Conservation (phyloP, 2,888 invertebrate species). For the Scaptomyza tumidula region DNA sequence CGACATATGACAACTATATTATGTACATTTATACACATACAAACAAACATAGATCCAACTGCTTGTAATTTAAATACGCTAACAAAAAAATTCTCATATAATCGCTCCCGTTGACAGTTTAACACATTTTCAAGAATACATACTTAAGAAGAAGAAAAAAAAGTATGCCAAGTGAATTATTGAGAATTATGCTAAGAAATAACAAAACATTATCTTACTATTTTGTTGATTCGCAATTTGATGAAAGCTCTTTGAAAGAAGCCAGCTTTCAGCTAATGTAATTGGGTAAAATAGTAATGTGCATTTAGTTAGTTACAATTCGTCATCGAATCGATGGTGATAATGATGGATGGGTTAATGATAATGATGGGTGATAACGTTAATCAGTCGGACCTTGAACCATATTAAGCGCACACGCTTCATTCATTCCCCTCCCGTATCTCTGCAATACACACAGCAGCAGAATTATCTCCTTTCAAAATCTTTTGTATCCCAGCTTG, state of each 20-base stretch:
- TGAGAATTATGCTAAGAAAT: conserved; percentile 5
- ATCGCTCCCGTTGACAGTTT: conserved; percentile 15
- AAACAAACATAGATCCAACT: background rate
- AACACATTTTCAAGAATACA: conserved; percentile 8
- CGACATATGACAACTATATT: background rate
- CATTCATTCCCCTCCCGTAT: conserved; percentile 8
- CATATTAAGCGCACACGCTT: conserved; percentile 31
- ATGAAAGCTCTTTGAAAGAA: no score
- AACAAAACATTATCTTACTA: no score
- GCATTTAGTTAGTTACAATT: conserved; percentile 19
- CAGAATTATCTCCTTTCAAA: background rate
- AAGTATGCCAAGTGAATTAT: conserved; percentile 12
- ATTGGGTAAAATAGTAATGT: conserved; percentile 24
- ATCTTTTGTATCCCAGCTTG: conserved; percentile 12
- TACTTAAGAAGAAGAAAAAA: background rate
- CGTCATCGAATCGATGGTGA: conserved; percentile 55
- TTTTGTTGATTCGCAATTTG: background rate
- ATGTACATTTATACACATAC: background rate
- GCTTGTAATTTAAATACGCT: conserved; percentile 25
- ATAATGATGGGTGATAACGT: conserved; percentile 37
- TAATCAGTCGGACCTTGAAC: conserved; percentile 52
- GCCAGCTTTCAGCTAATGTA: conserved; percentile 22
- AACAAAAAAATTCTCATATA: conserved; percentile 4
- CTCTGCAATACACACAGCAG: background rate
- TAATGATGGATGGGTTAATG: conserved; percentile 16